Conservation (phyloP, 2,113 vertebrate genomes). For the Dipodomys merriami region DNA sequence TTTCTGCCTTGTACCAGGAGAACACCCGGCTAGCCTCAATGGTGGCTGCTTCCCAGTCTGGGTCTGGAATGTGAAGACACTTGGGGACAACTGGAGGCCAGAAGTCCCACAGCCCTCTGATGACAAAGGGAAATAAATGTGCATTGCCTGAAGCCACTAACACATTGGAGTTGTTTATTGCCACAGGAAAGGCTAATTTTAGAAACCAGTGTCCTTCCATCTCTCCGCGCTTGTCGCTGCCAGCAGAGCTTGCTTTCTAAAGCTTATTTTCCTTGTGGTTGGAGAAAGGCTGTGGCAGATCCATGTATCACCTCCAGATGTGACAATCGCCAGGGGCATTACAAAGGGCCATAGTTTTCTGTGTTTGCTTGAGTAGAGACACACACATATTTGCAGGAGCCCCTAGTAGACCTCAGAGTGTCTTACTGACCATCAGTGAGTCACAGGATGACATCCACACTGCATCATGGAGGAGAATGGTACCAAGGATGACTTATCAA, state of each 20-base stretch:
- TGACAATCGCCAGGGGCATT: neutral
- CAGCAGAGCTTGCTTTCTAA: neutral
- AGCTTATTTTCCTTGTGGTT: neutral
- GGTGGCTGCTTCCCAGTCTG: neutral
- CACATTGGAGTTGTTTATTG: slow-evolving; percentile 41
- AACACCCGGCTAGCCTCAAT: neutral
- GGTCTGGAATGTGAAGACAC: slow-evolving; percentile 1
- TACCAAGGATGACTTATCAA: rapidly evolving
- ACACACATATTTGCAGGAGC: neutral
- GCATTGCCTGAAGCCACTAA: slow-evolving; percentile 11
- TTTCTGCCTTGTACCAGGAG: neutral
- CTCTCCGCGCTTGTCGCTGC: neutral
- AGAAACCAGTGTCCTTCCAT: slow-evolving; percentile 40
- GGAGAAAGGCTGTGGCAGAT: neutral
- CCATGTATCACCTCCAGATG: neutral
- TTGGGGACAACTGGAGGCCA: neutral
- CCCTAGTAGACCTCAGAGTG: neutral
- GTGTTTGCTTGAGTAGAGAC: neutral
- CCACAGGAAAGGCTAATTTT: slow-evolving; percentile 52
- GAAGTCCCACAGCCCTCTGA: slow-evolving; percentile 21
- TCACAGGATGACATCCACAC: neutral
- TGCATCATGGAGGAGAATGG: neutral
- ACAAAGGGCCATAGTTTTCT: neutral
- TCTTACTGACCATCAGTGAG: neutral
- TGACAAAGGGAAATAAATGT: slow-evolving; percentile 11